These are phyloP conservation scores for Rhineura floridana DNA, from an alignment of 2,113 vertebrate species.

Conservation along the genomic window DNA sequence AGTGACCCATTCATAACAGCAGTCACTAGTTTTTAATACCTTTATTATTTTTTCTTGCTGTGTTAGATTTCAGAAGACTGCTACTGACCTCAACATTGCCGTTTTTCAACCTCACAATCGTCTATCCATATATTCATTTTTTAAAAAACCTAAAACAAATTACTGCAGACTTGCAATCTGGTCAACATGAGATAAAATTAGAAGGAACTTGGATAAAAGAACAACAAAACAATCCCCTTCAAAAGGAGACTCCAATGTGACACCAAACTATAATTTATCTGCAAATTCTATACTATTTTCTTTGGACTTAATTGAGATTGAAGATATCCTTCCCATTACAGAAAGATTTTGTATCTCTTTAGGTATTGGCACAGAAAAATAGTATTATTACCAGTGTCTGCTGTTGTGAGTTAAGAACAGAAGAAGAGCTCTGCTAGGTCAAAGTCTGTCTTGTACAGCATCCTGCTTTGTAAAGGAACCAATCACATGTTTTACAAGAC, in stretches of 20 bases:
- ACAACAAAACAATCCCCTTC: background rate
- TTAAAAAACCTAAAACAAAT: background rate
- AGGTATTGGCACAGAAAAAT: background rate
- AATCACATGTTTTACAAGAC: too few relatives aligned
- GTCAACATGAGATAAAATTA: too few relatives aligned
- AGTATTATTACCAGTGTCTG: too few relatives aligned
- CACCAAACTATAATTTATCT: background rate
- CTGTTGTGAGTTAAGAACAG: too few relatives aligned
- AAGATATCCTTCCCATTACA: background rate
- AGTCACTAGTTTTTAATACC: background rate
- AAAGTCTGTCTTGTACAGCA: too few relatives aligned
- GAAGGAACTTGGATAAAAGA: background rate
- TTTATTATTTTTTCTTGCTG: background rate
- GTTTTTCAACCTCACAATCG: background rate
- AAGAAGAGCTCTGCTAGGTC: too few relatives aligned
- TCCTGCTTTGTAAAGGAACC: too few relatives aligned
- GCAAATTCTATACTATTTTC: background rate
- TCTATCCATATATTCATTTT: background rate
- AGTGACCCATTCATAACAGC: background rate
- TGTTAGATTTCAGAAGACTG: background rate
- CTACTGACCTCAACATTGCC: background rate
- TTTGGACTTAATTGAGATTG: background rate
- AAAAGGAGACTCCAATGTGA: background rate
- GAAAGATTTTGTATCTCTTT: background rate
- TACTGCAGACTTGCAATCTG: background rate